These are phyloP conservation scores for Ormyrus labotus DNA, from an alignment of 2,888 invertebrate species.

Conservation along the genomic window DNA sequence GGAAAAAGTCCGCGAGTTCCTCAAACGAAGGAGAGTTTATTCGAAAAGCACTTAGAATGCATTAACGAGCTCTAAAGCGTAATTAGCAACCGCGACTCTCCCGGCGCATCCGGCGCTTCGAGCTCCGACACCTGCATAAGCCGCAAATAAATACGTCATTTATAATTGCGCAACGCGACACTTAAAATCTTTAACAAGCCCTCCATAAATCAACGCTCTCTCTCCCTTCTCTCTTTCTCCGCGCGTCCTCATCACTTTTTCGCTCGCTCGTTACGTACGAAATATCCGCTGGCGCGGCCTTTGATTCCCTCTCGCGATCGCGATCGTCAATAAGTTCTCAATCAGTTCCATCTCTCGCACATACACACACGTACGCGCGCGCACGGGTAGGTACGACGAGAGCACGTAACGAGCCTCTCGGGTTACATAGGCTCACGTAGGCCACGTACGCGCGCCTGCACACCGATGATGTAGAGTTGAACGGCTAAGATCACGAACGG, in stretches of 20 bases:
- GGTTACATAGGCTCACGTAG: conserved; percentile 43
- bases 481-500: conserved; percentile 24
- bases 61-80: neutral
- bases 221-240: neutral
- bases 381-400: neutral
- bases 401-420: conserved; percentile 33
- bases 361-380: neutral
- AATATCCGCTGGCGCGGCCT: neutral
- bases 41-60: neutral
- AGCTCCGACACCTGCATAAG: no score
- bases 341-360: neutral
- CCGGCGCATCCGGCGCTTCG: neutral
- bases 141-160: neutral
- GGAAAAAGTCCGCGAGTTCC: no score
- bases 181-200: neutral
- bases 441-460: neutral
- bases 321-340: conserved; percentile 30
- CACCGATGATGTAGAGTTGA: no score
- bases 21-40: neutral
- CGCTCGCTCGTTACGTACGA: neutral
- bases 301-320: neutral
- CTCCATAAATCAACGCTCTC: neutral
- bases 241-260: conserved; percentile 8
- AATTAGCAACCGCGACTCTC: neutral
- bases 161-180: conserved; percentile 4